Base-by-base conservation (phyloP, 2,797 vertebrate species). In the Xenops minutus region DNA sequence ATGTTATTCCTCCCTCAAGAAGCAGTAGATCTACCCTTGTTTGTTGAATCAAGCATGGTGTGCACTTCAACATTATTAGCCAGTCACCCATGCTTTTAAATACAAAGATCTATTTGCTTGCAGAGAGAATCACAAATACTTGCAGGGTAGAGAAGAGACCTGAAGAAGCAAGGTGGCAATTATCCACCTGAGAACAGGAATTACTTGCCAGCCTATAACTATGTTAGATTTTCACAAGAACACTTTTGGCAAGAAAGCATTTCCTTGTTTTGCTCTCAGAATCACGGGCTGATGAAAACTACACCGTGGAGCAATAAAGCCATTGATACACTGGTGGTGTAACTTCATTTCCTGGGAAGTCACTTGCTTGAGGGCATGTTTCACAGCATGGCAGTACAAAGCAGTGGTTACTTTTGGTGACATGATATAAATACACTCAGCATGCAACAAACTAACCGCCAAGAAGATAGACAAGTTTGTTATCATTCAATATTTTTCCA, bases 321-420 rank as follows among this genome's bases (percentile, higher is more conserved):
- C 87, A 92, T 95, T 93, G 91, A 92, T 96, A 85, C 81, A 82
- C 73, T 64, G 85, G 69, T 79, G 55, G 59, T 84, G 62, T 84
- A 89, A 93, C 75, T 88, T 96, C 41, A 43, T 95, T 94, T 95
- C 81, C 88, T 22, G 12, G 90, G 77, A 83, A 96, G 89, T 89
- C 69, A 72, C 68, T 96, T 91, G 86, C 92, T 74, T 56, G 62
- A 96, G 95, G 92, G 91, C 82, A 81, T 92, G 87, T 94, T 96
- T 95, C 93, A 94, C 92, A 94, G 75, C 80, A 63, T 51, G 92
- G 64, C 64, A 62, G 62, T 88, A 77, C 77, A 96, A 92, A 93
- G 80, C 79, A 83, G 32, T 85, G 92, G 95, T 89, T 88, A 86
- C 93, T 95, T 93, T 95, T 82, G 82, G 84, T 89, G 80, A 66